phyloP scores from a whole-genome alignment of 1,140 invertebrate genomes.

The Saccostrea echinata region DNA sequence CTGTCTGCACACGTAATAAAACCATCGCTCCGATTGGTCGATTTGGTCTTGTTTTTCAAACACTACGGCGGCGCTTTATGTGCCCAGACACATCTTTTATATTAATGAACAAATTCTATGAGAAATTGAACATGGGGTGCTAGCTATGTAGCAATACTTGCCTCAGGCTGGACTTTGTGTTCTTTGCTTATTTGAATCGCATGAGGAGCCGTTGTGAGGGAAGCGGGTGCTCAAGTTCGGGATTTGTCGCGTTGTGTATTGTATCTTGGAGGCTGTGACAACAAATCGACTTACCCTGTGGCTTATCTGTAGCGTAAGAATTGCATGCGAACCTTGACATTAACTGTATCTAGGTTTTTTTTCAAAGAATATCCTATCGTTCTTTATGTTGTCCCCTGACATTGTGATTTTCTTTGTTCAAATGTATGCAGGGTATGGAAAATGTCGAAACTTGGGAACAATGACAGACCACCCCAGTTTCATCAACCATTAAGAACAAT shows the following conservation, averaged over 20 bases:
- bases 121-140: slow-evolving; percentile 45
- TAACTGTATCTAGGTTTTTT: slow-evolving; percentile 7
- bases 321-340: slow-evolving; percentile 12
- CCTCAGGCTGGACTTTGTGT: slow-evolving; percentile 43
- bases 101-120: slow-evolving; percentile 42
- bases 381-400: slow-evolving; percentile 14
- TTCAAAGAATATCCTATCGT: background rate
- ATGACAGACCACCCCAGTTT: slow-evolving; percentile 46
- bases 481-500: slow-evolving; percentile 55
- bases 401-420: slow-evolving; percentile 39
- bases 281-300: background rate
- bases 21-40: slow-evolving; percentile 63
- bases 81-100: slow-evolving; percentile 57
- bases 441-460: slow-evolving; percentile 41
- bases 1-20: slow-evolving; percentile 54
- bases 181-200: slow-evolving; percentile 42
- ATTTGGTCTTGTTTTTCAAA: slow-evolving; percentile 67
- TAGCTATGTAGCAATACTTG: slow-evolving; percentile 31
- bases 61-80: slow-evolving; percentile 64
- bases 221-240: slow-evolving; percentile 39
- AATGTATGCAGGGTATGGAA: slow-evolving; percentile 44
- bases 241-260: slow-evolving; percentile 34
- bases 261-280: slow-evolving; percentile 30
- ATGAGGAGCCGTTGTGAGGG: slow-evolving; percentile 44
- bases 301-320: slow-evolving; percentile 34